These are phyloP conservation scores for Anguilla anguilla DNA, from an alignment of 2,797 vertebrate genomes.

Conservation along the genomic window DNA sequence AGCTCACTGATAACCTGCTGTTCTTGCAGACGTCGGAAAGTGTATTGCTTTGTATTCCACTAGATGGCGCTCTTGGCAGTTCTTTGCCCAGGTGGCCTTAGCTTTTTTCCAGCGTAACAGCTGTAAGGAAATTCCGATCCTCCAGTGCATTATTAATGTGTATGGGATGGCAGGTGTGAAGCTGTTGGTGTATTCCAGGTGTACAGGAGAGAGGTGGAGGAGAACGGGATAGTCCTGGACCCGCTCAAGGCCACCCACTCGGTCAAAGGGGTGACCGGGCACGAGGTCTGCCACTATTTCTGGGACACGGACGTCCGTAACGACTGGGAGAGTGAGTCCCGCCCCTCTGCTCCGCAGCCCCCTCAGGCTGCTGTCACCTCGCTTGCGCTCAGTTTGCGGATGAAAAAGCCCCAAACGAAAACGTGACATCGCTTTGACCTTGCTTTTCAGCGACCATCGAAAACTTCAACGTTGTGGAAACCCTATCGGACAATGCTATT, in stretches of 20 bases:
- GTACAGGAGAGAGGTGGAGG: slow-evolving; percentile 96
- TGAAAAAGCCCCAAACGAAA: background rate
- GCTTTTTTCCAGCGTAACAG: background rate
- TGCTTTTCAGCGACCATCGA: slow-evolving; percentile 87
- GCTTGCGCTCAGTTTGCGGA: background rate
- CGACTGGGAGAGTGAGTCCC: slow-evolving; percentile 95
- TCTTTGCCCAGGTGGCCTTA: background rate
- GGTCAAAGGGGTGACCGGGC: slow-evolving; percentile 94
- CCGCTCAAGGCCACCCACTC: slow-evolving; percentile 95
- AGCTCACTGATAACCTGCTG: background rate
- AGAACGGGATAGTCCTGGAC: slow-evolving; percentile 95
- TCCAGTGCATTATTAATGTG: background rate
- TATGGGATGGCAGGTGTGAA: background rate
- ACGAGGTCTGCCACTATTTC: slow-evolving; percentile 96
- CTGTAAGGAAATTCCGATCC: background rate
- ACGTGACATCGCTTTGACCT: background rate
- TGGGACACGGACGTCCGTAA: slow-evolving; percentile 93
- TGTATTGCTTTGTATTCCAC: background rate
- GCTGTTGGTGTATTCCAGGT: slow-evolving; percentile 73
- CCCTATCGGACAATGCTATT: slow-evolving; percentile 89
- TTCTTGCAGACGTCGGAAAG: background rate
- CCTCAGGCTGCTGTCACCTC: background rate
- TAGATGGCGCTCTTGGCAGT: background rate
- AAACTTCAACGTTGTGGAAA: slow-evolving; percentile 94
- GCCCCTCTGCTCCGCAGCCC: background rate